Conservation (phyloP, 2,888 invertebrate genomes). For the Spatulosminthurus flaviceps region DNA sequence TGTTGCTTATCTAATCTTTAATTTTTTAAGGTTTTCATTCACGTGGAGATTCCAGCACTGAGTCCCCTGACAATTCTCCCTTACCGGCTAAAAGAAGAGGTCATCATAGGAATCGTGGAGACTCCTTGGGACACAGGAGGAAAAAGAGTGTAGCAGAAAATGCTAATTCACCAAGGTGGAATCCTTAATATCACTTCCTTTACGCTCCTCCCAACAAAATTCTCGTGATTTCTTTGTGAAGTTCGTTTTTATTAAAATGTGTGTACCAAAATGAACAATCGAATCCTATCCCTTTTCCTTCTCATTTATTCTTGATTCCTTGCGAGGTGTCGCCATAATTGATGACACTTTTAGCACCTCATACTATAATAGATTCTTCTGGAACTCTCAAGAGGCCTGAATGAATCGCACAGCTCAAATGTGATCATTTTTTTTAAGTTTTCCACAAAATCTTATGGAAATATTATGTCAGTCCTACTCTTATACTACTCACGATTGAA, state of each 20-base stretch:
- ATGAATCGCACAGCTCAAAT: constrained; percentile 20
- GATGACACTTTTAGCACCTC: background rate
- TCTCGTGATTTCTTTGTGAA: background rate
- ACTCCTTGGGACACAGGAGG: constrained; percentile 39
- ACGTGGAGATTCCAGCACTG: constrained; percentile 45
- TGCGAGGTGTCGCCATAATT: background rate
- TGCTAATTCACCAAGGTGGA: constrained; percentile 39
- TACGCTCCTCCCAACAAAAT: background rate
- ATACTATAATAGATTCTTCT: background rate
- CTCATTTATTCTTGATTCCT: constrained; percentile 9
- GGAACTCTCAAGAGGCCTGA: constrained; percentile 14
- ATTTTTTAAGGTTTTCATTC: constrained; percentile 17
- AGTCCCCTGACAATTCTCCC: constrained; percentile 42
- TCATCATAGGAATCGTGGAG: constrained; percentile 36
- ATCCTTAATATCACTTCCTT: constrained; percentile 8
- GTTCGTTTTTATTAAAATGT: too few species aligned
- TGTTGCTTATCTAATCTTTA: background rate
- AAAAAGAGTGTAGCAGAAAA: constrained; percentile 33
- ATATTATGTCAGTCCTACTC: background rate
- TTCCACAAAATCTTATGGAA: background rate
- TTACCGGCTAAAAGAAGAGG: constrained; percentile 35
- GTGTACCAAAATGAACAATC: too few species aligned
- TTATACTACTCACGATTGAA: background rate
- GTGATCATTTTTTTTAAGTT: background rate
- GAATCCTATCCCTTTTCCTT: background rate